Base-by-base conservation (phyloP, 2,113 vertebrate genomes). In the rabbit (Oryctolagus cuniculus) region DNA sequence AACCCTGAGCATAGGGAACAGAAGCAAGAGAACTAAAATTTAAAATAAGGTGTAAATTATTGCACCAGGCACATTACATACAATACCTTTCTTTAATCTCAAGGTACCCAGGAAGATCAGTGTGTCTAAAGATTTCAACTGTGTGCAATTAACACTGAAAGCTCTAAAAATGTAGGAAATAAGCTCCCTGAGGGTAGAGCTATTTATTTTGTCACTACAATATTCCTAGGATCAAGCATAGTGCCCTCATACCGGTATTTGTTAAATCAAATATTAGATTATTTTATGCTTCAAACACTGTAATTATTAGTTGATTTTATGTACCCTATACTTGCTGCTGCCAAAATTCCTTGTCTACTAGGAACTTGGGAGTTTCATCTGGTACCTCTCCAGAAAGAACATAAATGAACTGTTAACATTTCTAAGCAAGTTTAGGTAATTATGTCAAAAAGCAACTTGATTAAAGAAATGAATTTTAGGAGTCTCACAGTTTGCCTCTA, bases 391-490 rank as follows among this genome's bases (percentile, higher is more conserved):
- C 24, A 80, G 9, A 77, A 94, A n/a, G 5, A 91, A 72, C 31
- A 93, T 21, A 27, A 84, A n/a, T 19, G 75, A 29, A 75, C 16
- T 51, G 8, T 64, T 88, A 96, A 93, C 11, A 55, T 78, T 89
- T 94, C 25, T 64, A 93, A 96, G n/a, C 36, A 25, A 85, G 19
- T 92, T 96, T 78, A 83, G 44, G 49, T 66, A 63, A 88, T 90
- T 85, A 89, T 10, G 7, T 84, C 13, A 74, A 81, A 96, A 96
- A 72, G n/a, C 63, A 85, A 13, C 36, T 51, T 66, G 21, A 91
- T 61, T 83, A 94, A 79, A 93, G 58, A 94, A 89, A 91, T 44
- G 2, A 82, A 67, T 31, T 90, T 82, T 53, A 78, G 63, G 24
- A 70, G 11, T 66, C 31, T 78, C 89, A 91, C 53, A 78, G 67